Base-by-base conservation (phyloP, 1,140 invertebrate species). In the Oreohelix idahoensis region DNA sequence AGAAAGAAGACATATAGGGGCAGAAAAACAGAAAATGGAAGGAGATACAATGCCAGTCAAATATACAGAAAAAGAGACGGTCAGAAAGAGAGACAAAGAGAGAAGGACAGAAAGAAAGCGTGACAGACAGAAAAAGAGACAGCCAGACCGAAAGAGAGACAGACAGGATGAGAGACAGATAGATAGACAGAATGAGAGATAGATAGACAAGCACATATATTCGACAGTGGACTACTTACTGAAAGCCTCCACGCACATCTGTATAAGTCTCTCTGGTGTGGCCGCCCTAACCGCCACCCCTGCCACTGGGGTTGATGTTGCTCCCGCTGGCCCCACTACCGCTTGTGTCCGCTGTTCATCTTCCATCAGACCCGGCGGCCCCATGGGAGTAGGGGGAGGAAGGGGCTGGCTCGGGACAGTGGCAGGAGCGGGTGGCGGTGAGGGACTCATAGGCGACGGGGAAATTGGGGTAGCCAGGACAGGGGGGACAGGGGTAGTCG, bases 161-260 rank as follows among this genome's bases (percentile, higher is more conserved):
- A 45, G 42, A 45, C 42, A 45, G n/a, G n/a, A n/a, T n/a, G n/a
- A n/a, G n/a, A n/a, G n/a, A n/a, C n/a, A n/a, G n/a, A n/a, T n/a
- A n/a, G n/a, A n/a, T n/a, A n/a, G n/a, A n/a, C n/a, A n/a, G n/a
- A n/a, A n/a, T n/a, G n/a, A n/a, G n/a, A n/a, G 5, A 8, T 45
- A 45, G 42, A 45, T 15, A 45, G 42, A 45, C 15, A 45, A n/a
- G n/a, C n/a, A n/a, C n/a, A n/a, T n/a, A n/a, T n/a, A n/a, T n/a
- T n/a, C n/a, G n/a, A n/a, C n/a, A 82, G 11, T 35, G n/a, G n/a
- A n/a, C n/a, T n/a, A 89, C 89, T 89, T 88, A 93, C 92, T 87
- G 87, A 93, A 93, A 39, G 90, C 90, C 45, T 92, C 90, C 38
- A 92, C 87, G 86, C 90, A 89, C 36, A 92, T 84, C 75, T 92